Base-by-base conservation (phyloP, 2,797 vertebrate genomes). In the Prionace glauca region DNA sequence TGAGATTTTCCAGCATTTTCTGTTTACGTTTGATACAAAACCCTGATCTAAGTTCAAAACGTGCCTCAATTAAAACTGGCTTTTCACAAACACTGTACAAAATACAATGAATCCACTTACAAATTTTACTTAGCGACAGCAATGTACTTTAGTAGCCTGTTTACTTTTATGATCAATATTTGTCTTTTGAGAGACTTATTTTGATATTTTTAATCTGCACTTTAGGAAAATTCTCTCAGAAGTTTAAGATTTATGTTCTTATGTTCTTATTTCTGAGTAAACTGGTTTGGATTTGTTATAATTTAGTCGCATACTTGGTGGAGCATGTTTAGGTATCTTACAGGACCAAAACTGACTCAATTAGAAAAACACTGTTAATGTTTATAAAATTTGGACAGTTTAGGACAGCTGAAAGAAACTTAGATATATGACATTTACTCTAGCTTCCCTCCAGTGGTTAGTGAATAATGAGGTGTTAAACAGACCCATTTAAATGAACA, bases 391-490 rank as follows among this genome's bases (percentile, higher is more conserved):
- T 56, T 95, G 71, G 71, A 72, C 71, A 94, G 93, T 94, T 95
- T 50, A 95, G 90, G 90, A 92, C 36, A 67, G n/a, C 65, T 92
- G 36, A 92, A 92, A 95, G 93, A 95, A 95, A 95, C 93, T 95
- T 95, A n/a, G 93, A 92, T 92, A 36, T 56, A 72, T 77, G 93
- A 95, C 93, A 95, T 74, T 95, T 95, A 95, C 93, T 74, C 69
- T 77, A 77, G 71, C 45, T 94, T 50, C 67, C 69, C 67, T 95
- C 69, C 71, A 77, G 93, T 95, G 74, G 69, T 95, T 95, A 95
- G 69, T 95, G 93, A 95, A 95, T 95, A 95, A 95, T 95, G 93
- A 95, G 93, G 93, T 95, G 93, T 95, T 95, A 95, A 95, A 95
- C 71, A 95, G 71, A 95, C 93, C 71, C 71, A 95, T 95, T 95